Evolutionary conservation across 2,797 vertebrate genomes (phyloP).

Genomic region (Falco cherrug): DNA sequence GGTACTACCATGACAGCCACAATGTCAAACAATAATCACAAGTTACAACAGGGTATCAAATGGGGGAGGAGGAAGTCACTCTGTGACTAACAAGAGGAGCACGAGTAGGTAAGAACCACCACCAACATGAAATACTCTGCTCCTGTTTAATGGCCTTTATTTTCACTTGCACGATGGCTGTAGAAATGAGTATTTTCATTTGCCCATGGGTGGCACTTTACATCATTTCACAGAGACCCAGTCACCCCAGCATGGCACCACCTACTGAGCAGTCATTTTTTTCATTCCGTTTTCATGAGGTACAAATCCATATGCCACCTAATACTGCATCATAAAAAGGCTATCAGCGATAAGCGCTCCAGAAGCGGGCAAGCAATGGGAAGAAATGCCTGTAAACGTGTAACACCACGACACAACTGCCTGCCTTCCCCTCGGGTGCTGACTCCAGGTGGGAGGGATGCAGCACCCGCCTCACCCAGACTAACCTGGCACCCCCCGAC

Average conservation of each 20-base stretch:
- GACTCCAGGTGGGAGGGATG: neutral
- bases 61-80: neutral
- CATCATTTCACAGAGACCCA: neutral
- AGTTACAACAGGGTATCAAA: neutral
- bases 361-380: neutral
- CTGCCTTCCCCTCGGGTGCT: rapidly evolving
- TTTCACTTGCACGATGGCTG: neutral
- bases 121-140: neutral
- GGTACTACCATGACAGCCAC: neutral
- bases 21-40: rapidly evolving
- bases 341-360: neutral
- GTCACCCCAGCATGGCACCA: neutral
- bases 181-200: neutral
- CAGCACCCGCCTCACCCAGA: neutral
- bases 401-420: neutral
- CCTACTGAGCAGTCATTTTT: neutral
- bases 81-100: no score
- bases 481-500: neutral
- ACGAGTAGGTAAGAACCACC: neutral
- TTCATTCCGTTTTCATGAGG: neutral
- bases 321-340: neutral
- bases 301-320: neutral
- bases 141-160: neutral
- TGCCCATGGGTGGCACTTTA: neutral
- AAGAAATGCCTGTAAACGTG: neutral